Evolutionary conservation across 2,113 vertebrate species (phyloP).

Genomic region (Alectura lathami): DNA sequence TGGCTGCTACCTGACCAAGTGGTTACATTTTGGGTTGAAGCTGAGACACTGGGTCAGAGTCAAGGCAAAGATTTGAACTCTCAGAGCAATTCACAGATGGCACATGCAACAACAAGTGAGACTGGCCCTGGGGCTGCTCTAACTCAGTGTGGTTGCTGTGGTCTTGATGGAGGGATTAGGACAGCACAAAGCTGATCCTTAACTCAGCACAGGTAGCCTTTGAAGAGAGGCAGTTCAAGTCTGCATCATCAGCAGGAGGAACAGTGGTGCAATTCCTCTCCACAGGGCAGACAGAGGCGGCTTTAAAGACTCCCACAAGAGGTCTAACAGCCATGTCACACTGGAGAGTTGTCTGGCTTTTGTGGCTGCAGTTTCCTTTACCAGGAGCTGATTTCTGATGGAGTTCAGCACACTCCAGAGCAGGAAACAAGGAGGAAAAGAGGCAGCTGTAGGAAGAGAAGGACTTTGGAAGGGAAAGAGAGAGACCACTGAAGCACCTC

Average conservation of each 20-base stretch:
- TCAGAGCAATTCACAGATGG: neutral
- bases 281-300: conserved; percentile 5
- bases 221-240: neutral
- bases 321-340: neutral
- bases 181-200: neutral
- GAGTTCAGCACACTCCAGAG: neutral
- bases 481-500: neutral
- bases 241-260: neutral
- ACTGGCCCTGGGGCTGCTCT: neutral
- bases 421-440: neutral
- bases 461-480: neutral
- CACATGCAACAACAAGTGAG: neutral
- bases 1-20: neutral
- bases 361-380: neutral
- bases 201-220: neutral
- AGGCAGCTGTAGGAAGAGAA: neutral
- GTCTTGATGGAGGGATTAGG: conserved; percentile 18
- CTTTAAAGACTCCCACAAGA: neutral
- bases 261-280: neutral
- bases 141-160: neutral
- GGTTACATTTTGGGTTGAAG: neutral
- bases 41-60: neutral
- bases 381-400: neutral
- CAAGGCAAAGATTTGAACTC: neutral
- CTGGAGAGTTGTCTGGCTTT: conserved; percentile 7